Base-by-base conservation (phyloP, 2,888 invertebrate genomes). In the Eupithecia subumbrata region DNA sequence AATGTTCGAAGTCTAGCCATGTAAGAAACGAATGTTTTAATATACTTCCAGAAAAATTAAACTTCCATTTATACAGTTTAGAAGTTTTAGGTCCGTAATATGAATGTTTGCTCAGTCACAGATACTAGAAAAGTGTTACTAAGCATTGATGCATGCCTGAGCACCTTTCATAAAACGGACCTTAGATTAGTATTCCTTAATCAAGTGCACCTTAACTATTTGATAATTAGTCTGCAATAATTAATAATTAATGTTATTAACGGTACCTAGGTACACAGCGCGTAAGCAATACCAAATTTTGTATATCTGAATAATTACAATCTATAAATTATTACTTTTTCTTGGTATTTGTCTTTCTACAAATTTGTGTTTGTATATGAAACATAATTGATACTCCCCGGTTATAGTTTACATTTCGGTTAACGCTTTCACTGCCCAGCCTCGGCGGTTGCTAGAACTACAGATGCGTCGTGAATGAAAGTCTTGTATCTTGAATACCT, bases 171-270 rank as follows among this genome's bases (percentile, higher is more conserved):
- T 18, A 18, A 43, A 18, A 48, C 48, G 1, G 18, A 7, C 48
- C 5, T 5, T 48, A 66, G n/a, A 67, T 11, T 67, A 67, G 40
- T 18, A 12, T 67, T 67, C 22, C n/a, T 45, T 68, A 68, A 14
- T 68, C 43, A 76, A 72, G 68, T 72, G 75, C 75, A 75, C 72
- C 68, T 68, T 68, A 67, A 12, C 69, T 71, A 60, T 71, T 71
- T 60, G 67, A 60, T 48, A 71, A 74, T 52, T 68, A 68, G 68
- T 68, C 68, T 25, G 68, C 68, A 68, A 67, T 67, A 67, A 67
- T 43, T n/a, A 37, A 37, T 37, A 18, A 30, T 37, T 64, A 64
- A 64, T 30, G 34, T 64, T 14, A 64, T 30, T 30, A 9, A n/a
- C 52, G 52, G 52, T n/a, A n/a, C 2, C 9, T 52, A 18, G n/a